Percentiles rank a stretch among this genome's conserved stretches.
These are phyloP conservation scores for Gasteruption jaculator DNA, from an alignment of 2,888 invertebrate species.

Conservation along the genomic window DNA sequence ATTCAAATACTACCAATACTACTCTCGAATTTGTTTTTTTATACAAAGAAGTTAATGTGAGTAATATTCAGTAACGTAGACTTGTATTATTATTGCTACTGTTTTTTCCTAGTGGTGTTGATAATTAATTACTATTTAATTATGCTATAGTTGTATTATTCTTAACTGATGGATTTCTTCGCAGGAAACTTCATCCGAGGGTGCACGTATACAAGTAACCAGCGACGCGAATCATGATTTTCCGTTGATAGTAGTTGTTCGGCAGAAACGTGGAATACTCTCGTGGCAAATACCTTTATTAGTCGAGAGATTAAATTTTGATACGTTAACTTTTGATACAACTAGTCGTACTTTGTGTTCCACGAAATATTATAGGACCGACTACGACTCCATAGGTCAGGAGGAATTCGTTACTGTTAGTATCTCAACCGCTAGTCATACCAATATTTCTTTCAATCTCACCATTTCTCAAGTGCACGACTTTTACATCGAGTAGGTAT, in stretches of 20 bases:
- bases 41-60: conserved; percentile 37
- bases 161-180: conserved; percentile 17
- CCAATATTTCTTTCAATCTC: conserved; percentile 59
- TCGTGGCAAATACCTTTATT: conserved; percentile 76
- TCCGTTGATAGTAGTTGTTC: conserved; percentile 70
- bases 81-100: neutral
- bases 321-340: conserved; percentile 30
- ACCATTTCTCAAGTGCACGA: conserved; percentile 57
- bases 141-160: conserved; percentile 1
- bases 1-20: conserved; percentile 31
- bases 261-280: conserved; percentile 69
- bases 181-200: conserved; percentile 28
- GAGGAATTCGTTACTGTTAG: conserved; percentile 61
- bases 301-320: conserved; percentile 49
- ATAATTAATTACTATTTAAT: neutral
- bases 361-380: conserved; percentile 53
- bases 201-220: conserved; percentile 39
- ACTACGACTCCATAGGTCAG: conserved; percentile 20
- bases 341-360: conserved; percentile 61
- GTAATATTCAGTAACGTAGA: conserved; percentile 16
- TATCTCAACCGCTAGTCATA: conserved; percentile 63
- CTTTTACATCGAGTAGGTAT: conserved; percentile 55
- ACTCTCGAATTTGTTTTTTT: conserved; percentile 44
- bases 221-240: conserved; percentile 55
- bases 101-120: conserved; percentile 7